Base-by-base conservation (phyloP, 2,113 vertebrate species). In the Coregonus clupeaformis region DNA sequence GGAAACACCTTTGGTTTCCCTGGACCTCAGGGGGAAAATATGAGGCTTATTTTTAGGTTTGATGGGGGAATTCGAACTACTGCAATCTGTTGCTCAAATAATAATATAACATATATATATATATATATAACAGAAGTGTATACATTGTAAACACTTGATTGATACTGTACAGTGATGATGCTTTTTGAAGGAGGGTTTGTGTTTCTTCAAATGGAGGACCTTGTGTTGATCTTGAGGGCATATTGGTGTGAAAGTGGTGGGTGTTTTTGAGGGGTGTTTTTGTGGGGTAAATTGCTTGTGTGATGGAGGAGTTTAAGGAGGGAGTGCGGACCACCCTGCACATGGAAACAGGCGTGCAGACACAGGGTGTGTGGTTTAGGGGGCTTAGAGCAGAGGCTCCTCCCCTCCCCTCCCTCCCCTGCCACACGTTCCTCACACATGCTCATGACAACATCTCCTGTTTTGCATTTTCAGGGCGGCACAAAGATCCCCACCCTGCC, bases 401-500 rank as follows among this genome's bases (percentile, higher is more conserved):
- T 55, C 18, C 60, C 7, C 69, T 74, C 69, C 73, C 16, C 32
- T 52, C 14, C 4, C 29, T 52, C 70, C 55, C 24, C 4, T 64
- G 64, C 25, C 27, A 64, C 49, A 20, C 73, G 75, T 82, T 81
- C 68, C 76, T 70, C 77, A 71, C 69, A 2, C 65, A 42, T 12
- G 13, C 42, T 86, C 72, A 47, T 81, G 52, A 80, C 73, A 49
- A 52, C 70, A 67, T 72, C 20, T 7, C 22, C 62, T 71, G 79
- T 68, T 45, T 84, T 87, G 73, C 77, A 88, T 95, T 93, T 89
- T 80, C 88, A 98, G 96, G 92, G 86, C 22, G 90, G 94, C 72
- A 80, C 82, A 82, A 95, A 95, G 87, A 88, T 85, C 72, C 83
- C 87, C 16, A 73, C 82, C 18, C 67, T 32, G 0, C 59, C 91